phyloP scores from a whole-genome alignment of 2,888 invertebrate species.

The Cheilosia vulpina region DNA sequence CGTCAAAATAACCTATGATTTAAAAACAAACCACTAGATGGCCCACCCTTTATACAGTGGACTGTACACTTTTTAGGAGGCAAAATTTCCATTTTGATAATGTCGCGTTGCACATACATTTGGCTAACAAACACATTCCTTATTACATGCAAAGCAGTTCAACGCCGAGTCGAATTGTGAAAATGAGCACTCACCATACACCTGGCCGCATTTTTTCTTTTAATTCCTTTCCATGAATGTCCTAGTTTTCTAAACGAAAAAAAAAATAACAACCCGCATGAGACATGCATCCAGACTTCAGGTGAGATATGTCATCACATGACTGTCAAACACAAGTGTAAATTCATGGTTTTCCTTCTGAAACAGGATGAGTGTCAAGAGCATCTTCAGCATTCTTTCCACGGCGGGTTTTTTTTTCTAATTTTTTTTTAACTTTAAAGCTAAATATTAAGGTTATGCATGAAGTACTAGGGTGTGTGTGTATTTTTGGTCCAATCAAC shows the following conservation, averaged over 20 bases:
- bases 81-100: too few species aligned
- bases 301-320: constrained; percentile 8
- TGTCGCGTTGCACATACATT: too few species aligned
- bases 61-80: too few species aligned
- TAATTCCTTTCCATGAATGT: neutral
- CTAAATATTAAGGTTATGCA: constrained; percentile 40
- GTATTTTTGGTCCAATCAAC: constrained; percentile 50
- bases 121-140: too few species aligned
- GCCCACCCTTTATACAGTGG: too few species aligned
- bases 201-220: neutral
- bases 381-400: constrained; percentile 34
- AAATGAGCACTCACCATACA: neutral
- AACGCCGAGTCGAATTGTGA: too few species aligned
- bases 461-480: constrained; percentile 20
- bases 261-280: neutral
- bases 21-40: too few species aligned
- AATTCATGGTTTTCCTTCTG: neutral
- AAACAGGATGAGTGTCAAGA: constrained; percentile 51
- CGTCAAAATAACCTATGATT: too few species aligned
- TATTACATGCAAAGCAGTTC: too few species aligned
- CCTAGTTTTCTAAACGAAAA: too few species aligned
- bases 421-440: constrained; percentile 22
- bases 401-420: constrained; percentile 3
- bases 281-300: constrained; percentile 2
- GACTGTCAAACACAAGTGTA: constrained; percentile 12